Base-by-base conservation (phyloP, 2,113 vertebrate genomes). In the Ptilonorhynchus violaceus region DNA sequence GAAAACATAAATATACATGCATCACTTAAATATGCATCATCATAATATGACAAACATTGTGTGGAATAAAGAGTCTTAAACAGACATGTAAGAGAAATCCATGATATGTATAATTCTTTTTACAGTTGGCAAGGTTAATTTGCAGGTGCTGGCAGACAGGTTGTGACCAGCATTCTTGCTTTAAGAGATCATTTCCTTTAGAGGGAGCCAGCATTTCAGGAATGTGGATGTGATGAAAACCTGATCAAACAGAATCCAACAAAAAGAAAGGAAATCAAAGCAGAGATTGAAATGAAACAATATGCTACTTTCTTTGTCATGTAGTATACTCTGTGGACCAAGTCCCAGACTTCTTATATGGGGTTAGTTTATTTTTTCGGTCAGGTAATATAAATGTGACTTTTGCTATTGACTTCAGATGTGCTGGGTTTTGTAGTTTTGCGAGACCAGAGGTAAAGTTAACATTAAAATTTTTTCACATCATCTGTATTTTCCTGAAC, bases 131-230 rank as follows among this genome's bases (percentile, higher is more conserved):
- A 18, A 58, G 22, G 27, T 88, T 73, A 30, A 27, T 58, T 76
- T 64, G 23, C 6, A 35, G 12, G 2, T 50, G 10, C 42, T 86
- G 47, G 47, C 30, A 77, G 59, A 31, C 15, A 63, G 31, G 31
- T 22, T 37, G 60, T 39, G 37, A 49, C 28, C n/a, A 83, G 21
- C 22, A 13, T 55, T 88, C 39, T 33, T 69, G 53, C 47, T 79
- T 76, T 86, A 52, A 81, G 87, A 58, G 72, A 14, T 2, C n/a
- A 35, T 92, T 56, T 91, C 93, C 96, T 67, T 66, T 92, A 98
- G 97, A 80, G 97, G 98, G 97, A 85, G 83, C 92, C 68, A 95
- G 70, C 33, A 64, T 67, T 93, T 94, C 85, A 96, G 67, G 87
- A 94, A 95, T 96, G 80, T 49, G 62, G n/a, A 52, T 15, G 31